Evolutionary conservation across 2,888 invertebrate species (phyloP), one percentile per base, ranked within the genome.

Genomic region (Digitonthophagus gazella): DNA sequence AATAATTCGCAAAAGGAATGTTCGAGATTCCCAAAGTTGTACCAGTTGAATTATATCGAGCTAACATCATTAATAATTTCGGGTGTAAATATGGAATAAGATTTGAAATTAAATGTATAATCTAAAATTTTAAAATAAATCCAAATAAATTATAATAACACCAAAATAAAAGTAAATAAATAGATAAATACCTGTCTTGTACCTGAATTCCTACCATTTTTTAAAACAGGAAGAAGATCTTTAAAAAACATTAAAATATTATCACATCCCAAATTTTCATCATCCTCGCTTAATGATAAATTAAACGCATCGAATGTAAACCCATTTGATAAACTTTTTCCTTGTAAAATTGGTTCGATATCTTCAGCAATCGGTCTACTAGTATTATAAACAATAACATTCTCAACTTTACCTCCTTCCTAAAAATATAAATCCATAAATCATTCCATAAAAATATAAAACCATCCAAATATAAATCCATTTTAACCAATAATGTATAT

Each of bases 1-100:
- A 18, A 18, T n/a, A 61, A 61, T 61, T 18, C n/a, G 61, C 19
- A 15, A 20, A 18, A 8, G 61, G 61, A 2, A 61, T 61, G n/a
- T 61, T 61, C n/a, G 61, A 18, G 6, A 61, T 61, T 16, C 61
- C 61, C 3, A 61, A 20, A 16, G 16, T 61, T 6, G 19, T 6
- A 6, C 61, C 61, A 6, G 6, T 2, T 18, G 61, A 19, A n/a
- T 18, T 18, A 2, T 3, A 11, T 8, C 18, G 3, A 19, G 19
- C 20, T 16, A 61, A 18, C 5, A 14, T 19, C 3, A 2, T 20
- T 8, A 61, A 4, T 18, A 61, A 18, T 19, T n/a, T 18, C 2
- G 61, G 16, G 18, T 18, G 19, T 16, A 61, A 18, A 19, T 19
- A 16, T 5, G 61, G 5, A n/a, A n/a, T 6, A 1, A 61, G 8